A percentile compares a stretch with the other conserved stretches of the same genome.
These are phyloP conservation scores for Solenodon paradoxus DNA, from an alignment of 2,113 vertebrate genomes.

Conservation along the genomic window DNA sequence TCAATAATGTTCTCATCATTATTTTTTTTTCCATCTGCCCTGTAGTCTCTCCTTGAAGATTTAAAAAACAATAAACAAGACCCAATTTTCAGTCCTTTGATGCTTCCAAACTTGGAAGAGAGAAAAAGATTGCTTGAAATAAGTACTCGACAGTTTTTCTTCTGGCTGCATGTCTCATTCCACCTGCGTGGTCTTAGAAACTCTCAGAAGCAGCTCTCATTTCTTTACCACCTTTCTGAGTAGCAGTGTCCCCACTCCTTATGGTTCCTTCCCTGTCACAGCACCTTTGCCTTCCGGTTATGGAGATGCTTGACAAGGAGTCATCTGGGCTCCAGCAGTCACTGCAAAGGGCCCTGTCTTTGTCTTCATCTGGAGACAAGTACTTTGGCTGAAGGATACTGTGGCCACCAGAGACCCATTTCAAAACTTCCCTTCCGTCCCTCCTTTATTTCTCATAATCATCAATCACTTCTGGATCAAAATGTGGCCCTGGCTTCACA, in stretches of 20 bases:
- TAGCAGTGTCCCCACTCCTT: no score
- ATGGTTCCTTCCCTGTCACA: not conserved
- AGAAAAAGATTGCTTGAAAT: not conserved
- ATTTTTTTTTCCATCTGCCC: not conserved
- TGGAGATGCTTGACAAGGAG: not conserved
- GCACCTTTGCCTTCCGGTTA: no score
- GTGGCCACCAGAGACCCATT: not conserved
- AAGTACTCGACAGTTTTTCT: not conserved
- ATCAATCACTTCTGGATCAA: not conserved
- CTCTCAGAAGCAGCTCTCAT: not conserved
- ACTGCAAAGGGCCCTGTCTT: not conserved
- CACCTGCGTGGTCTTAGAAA: not conserved
- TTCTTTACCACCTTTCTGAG: not conserved
- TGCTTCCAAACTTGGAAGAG: not conserved
- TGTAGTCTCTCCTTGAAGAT: not conserved
- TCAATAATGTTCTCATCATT: not conserved
- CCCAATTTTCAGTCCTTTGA: not conserved
- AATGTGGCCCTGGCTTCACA: not conserved
- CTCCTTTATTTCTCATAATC: not conserved
- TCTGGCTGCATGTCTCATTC: not conserved
- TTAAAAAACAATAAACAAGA: not conserved
- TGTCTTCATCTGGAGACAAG: not conserved
- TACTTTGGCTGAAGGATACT: not conserved
- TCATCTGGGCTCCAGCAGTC: conserved; percentile 2
- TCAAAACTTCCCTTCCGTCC: not conserved